Base-by-base conservation (phyloP, 2,888 invertebrate genomes). In the Oxycera nigricornis region DNA sequence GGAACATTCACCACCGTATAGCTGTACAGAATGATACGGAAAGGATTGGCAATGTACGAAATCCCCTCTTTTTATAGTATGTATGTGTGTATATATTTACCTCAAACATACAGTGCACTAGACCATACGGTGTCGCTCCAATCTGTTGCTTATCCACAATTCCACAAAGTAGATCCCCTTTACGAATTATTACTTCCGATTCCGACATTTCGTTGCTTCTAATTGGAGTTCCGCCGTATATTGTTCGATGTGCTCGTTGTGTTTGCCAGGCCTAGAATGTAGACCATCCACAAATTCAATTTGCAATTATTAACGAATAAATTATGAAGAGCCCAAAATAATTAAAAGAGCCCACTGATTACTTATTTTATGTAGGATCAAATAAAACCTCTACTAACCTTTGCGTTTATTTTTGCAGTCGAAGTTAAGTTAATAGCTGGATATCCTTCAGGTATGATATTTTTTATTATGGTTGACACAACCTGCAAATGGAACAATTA, bases 91-190 rank as follows among this genome's bases (percentile, higher is more conserved):
- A n/a, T 4, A 1, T 17, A 76, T 79, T 79, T 80, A 89, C 89
- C 86, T 97, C 99, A 85, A 94, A 96, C 86, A 97, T 92, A 81
- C 95, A 94, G 84, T 99, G 99, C 20, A 98, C 91, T 31, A 99
- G 89, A 78, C 98, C 96, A 83, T 93, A 98, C 0, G 95, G 92
- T 0, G 98, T 97, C 1, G 98, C 94, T 14, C 99, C 99, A 82
- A 95, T 96, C 82, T 98, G 98, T 9, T 92, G 94, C 86, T 99
- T 99, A 85, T 99, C 99, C 74, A 99, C 87, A 55, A 98, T 92
- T 4, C 99, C 99, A 78, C 90, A 90, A 2, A 98, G 83, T 46
- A 99, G 88, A 85, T 98, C 94, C 7, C 98, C 97, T 52, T 91
- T 88, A 70, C 93, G 88, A 74, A 98, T 94, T 2, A 98, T 87